These are phyloP conservation scores for Muntiacus reevesi DNA, from an alignment of 2,113 vertebrate genomes.

Conservation along the genomic window DNA sequence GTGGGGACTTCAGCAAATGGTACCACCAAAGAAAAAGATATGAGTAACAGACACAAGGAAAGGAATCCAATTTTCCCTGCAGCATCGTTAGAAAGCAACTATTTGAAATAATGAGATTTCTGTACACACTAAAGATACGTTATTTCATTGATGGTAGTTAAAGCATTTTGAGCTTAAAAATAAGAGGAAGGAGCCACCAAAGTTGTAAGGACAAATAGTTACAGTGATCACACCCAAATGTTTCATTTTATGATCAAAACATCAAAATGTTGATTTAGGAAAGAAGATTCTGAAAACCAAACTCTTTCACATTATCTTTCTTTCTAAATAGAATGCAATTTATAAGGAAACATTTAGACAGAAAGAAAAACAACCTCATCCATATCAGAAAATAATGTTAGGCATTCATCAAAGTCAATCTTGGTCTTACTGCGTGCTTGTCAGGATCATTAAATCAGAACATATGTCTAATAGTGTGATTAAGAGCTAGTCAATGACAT, in stretches of 20 bases:
- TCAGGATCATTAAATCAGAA: constrained; percentile 72
- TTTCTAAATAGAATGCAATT: constrained; percentile 38
- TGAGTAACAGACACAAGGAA: neutral
- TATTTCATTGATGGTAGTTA: neutral
- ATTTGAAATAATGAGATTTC: neutral
- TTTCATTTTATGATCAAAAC: neutral
- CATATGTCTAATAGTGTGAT: constrained; percentile 65
- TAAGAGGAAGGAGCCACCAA: neutral
- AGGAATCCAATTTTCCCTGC: neutral
- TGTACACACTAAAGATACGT: neutral
- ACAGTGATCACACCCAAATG: neutral
- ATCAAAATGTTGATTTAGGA: neutral
- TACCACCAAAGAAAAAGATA: neutral
- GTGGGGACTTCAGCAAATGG: neutral
- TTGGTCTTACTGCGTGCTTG: constrained; percentile 53
- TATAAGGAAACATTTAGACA: constrained; percentile 60
- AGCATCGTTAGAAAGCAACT: neutral
- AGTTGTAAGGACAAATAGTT: neutral
- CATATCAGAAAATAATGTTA: constrained; percentile 69
- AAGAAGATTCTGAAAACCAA: neutral
- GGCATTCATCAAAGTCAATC: constrained; percentile 76
- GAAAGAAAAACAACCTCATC: constrained; percentile 70
- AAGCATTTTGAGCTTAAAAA: neutral
- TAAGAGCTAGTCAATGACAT: constrained; percentile 56
- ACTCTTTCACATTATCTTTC: neutral